A percentile compares a stretch with the other conserved stretches of the same genome.
phyloP scores from a whole-genome alignment of 23 tunicate species.

The Trididemnum miniatum region DNA sequence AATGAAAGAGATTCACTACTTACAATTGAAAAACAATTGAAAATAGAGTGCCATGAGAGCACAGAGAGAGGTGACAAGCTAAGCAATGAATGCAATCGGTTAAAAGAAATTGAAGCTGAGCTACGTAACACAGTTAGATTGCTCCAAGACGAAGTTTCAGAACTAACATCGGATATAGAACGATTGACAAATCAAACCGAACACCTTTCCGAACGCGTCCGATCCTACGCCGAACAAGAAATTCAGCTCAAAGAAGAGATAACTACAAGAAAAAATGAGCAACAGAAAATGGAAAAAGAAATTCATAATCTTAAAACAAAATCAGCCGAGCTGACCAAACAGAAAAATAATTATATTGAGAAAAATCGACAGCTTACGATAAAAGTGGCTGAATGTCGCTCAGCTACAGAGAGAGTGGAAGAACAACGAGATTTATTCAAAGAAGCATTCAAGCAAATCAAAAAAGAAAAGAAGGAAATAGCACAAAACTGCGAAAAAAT shows the following conservation, averaged over 20 bases:
- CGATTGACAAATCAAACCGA: slow-evolving; percentile 13
- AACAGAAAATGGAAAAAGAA: slow-evolving; percentile 18
- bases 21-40: not conserved
- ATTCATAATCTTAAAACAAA: slow-evolving; percentile 25
- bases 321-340: slow-evolving; percentile 40
- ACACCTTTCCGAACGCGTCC: slow-evolving; percentile 21
- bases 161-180: slow-evolving; percentile 19
- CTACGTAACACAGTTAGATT: slow-evolving; percentile 12
- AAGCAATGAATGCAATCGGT: slow-evolving; percentile 14
- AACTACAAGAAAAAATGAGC: slow-evolving; percentile 32
- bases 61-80: slow-evolving; percentile 21
- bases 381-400: slow-evolving; percentile 46
- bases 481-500: slow-evolving; percentile 63
- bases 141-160: slow-evolving; percentile 9
- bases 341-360: slow-evolving; percentile 30
- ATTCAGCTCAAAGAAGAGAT: slow-evolving; percentile 15
- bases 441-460: slow-evolving; percentile 77
- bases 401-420: slow-evolving; percentile 61
- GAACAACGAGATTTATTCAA: slow-evolving; percentile 67
- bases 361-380: slow-evolving; percentile 26
- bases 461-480: slow-evolving; percentile 65
- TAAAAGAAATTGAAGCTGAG: slow-evolving; percentile 16
- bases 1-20: slow-evolving; percentile 30
- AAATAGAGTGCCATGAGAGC: slow-evolving; percentile 21
- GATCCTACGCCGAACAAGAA: slow-evolving; percentile 16